Percentiles rank a stretch among this genome's conserved stretches.
Evolutionary conservation across 2,888 invertebrate genomes (phyloP).

Genomic region (Bhutanitis thaidina): DNA sequence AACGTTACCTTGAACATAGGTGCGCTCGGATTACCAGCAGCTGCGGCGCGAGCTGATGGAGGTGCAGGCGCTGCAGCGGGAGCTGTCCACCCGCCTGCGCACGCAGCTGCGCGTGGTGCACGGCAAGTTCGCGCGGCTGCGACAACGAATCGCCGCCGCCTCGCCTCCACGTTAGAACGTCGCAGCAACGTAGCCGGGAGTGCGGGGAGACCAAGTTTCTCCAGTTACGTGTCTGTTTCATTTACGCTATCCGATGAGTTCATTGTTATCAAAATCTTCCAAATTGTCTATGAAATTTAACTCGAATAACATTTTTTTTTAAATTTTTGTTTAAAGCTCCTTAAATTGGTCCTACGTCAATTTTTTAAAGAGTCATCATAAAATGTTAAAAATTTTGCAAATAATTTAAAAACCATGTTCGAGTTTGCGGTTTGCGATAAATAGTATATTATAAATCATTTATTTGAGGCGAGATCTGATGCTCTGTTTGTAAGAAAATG

Average conservation of each 20-base stretch:
- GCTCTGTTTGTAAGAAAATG: too few species aligned
- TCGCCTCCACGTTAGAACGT: conserved; percentile 49
- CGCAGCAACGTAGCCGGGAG: not conserved
- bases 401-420: too few species aligned
- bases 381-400: too few species aligned
- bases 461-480: too few species aligned
- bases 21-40: conserved; percentile 88
- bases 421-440: too few species aligned
- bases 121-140: conserved; percentile 85
- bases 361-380: too few species aligned
- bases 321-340: too few species aligned
- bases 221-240: not conserved
- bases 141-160: conserved; percentile 83
- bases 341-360: too few species aligned
- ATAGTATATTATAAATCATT: too few species aligned
- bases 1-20: conserved; percentile 46
- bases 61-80: conserved; percentile 88
- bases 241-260: not conserved
- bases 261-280: not conserved
- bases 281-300: not conserved
- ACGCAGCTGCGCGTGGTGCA: conserved; percentile 86
- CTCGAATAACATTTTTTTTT: not conserved
- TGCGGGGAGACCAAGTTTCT: too few species aligned
- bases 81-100: conserved; percentile 87
- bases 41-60: conserved; percentile 88